Percentiles rank a stretch among this genome's conserved stretches.
Conservation (phyloP, 2,113 vertebrate genomes). For the Andinoacara biseriatus region DNA sequence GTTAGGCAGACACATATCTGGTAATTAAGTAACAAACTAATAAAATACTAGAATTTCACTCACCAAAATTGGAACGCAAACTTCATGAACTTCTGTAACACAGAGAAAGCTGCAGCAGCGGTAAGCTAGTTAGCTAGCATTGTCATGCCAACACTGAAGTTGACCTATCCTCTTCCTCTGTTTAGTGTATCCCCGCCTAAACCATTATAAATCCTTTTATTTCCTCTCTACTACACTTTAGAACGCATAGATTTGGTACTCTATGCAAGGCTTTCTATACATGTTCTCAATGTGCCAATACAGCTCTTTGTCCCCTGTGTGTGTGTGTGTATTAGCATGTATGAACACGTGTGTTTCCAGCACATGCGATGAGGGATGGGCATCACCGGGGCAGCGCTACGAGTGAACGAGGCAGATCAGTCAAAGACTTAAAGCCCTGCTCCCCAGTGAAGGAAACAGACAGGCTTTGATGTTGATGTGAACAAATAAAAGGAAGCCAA, state of each 20-base stretch:
- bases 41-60: too few species aligned
- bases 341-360: conserved; percentile 13
- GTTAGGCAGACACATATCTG: too few species aligned
- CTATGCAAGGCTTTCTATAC: not conserved
- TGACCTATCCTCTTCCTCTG: not conserved
- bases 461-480: conserved; percentile 80
- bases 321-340: not conserved
- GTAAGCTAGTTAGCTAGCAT: too few species aligned
- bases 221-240: not conserved
- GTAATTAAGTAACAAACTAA: too few species aligned
- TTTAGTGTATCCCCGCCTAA: not conserved
- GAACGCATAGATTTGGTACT: not conserved
- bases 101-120: too few species aligned
- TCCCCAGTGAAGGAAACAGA: conserved; percentile 65
- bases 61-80: too few species aligned
- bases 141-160: not conserved
- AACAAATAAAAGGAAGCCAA: conserved; percentile 78
- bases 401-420: conserved; percentile 68
- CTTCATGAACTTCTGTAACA: too few species aligned
- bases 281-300: not conserved
- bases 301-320: not conserved
- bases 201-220: not conserved
- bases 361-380: conserved; percentile 65
- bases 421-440: conserved; percentile 73
- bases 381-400: conserved; percentile 62